A percentile compares a stretch with the other conserved stretches of the same genome.
These are phyloP conservation scores for Drosophila atripex DNA, from an alignment of 2,888 invertebrate species.

Conservation along the genomic window DNA sequence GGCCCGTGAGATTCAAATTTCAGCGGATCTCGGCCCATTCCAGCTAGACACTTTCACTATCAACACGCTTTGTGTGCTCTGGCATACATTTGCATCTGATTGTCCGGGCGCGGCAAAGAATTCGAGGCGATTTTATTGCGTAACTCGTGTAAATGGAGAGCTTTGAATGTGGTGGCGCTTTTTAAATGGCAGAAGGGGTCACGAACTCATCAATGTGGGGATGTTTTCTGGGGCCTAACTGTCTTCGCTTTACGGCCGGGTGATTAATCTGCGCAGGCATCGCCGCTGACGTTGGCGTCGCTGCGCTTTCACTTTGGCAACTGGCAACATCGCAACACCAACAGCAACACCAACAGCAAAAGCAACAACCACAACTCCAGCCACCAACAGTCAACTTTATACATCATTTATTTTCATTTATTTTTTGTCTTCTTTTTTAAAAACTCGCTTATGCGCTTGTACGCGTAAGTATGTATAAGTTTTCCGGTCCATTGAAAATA, in stretches of 20 bases:
- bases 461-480: slow-evolving; percentile 44
- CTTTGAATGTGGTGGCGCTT: background rate
- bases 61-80: slow-evolving; percentile 12
- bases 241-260: slow-evolving; percentile 44
- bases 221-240: slow-evolving; percentile 26
- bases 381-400: slow-evolving; percentile 44
- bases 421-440: slow-evolving; percentile 22
- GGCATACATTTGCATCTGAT: slow-evolving; percentile 50
- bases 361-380: slow-evolving; percentile 34
- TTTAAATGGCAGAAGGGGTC: slow-evolving; percentile 12
- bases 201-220: slow-evolving; percentile 20
- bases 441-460: slow-evolving; percentile 68
- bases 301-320: slow-evolving; percentile 72
- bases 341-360: slow-evolving; percentile 21
- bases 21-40: slow-evolving; percentile 44
- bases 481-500: slow-evolving; percentile 77
- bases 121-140: slow-evolving; percentile 42
- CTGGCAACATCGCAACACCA: slow-evolving; percentile 11
- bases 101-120: slow-evolving; percentile 29
- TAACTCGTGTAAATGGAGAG: slow-evolving; percentile 22
- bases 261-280: slow-evolving; percentile 69
- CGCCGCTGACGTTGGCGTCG: slow-evolving; percentile 30
- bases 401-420: slow-evolving; percentile 43
- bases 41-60: slow-evolving; percentile 66
- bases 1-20: slow-evolving; percentile 65